Evolutionary conservation across 2,113 vertebrate genomes (phyloP).

Genomic region (Phasianus colchicus): DNA sequence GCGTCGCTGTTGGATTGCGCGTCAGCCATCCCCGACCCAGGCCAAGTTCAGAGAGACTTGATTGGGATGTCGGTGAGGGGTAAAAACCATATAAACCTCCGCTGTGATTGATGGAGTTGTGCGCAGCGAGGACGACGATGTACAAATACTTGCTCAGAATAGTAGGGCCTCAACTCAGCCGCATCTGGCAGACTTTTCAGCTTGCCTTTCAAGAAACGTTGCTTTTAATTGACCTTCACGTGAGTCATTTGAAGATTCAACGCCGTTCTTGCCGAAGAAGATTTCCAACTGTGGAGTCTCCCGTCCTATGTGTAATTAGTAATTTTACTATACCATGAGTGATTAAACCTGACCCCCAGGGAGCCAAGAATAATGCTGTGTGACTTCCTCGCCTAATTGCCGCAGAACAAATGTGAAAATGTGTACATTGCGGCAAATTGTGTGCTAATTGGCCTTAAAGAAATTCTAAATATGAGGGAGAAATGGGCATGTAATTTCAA

Average conservation of each 20-base stretch:
- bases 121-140: constrained; percentile 42
- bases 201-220: constrained; percentile 58
- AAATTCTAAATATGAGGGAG: constrained; percentile 29
- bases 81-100: constrained; percentile 39
- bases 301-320: constrained; percentile 27
- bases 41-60: constrained; percentile 55
- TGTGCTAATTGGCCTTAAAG: constrained; percentile 63
- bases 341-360: constrained; percentile 54
- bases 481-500: constrained; percentile 63
- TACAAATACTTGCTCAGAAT: constrained; percentile 62
- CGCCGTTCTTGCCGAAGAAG: background rate
- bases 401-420: constrained; percentile 64
- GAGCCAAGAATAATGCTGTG: constrained; percentile 59
- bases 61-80: constrained; percentile 62
- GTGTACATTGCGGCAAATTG: constrained; percentile 65
- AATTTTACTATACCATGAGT: constrained; percentile 43
- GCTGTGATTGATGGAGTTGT: constrained; percentile 62
- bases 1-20: constrained; percentile 41
- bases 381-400: constrained; percentile 65
- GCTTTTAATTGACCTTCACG: constrained; percentile 61
- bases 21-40: constrained; percentile 16
- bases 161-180: constrained; percentile 51
- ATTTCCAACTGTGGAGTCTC: constrained; percentile 17
- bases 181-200: constrained; percentile 46
- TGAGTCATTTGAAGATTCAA: constrained; percentile 30